phyloP scores from a whole-genome alignment of 1,140 invertebrate species.

The Heliconius hewitsoni region DNA sequence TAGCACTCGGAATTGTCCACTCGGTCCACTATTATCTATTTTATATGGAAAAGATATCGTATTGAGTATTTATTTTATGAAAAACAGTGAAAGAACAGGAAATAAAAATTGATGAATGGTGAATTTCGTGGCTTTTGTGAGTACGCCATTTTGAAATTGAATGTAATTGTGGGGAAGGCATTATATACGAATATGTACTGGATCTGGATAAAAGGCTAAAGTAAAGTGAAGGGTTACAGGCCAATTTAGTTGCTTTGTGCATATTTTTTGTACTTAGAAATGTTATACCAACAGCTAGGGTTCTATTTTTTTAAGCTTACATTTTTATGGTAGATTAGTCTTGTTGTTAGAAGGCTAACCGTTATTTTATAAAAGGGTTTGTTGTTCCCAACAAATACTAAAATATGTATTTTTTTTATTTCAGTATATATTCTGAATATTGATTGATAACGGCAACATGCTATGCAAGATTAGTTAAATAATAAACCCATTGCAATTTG shows the following conservation, averaged over 20 bases:
- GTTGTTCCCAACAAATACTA: too few species aligned
- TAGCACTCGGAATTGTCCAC: slow-evolving; percentile 31
- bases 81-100: slow-evolving; percentile 11
- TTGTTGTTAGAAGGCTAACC: background rate
- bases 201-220: background rate
- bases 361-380: background rate
- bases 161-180: slow-evolving; percentile 1
- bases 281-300: background rate
- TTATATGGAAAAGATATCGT: slow-evolving; percentile 20
- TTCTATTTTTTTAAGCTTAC: background rate
- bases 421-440: too few species aligned
- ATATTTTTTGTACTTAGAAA: background rate
- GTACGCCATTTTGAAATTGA: background rate
- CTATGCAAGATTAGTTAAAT: too few species aligned
- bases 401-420: too few species aligned
- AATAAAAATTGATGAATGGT: slow-evolving; percentile 10
- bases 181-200: slow-evolving; percentile 5
- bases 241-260: slow-evolving; percentile 1
- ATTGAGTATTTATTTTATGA: slow-evolving; percentile 21
- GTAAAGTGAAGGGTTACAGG: background rate
- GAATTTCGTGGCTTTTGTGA: slow-evolving; percentile 3
- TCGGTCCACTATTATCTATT: slow-evolving; percentile 27
- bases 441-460: too few species aligned
- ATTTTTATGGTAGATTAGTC: background rate
- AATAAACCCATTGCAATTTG: too few species aligned